Base-by-base conservation (phyloP, 2,797 vertebrate species). In the Hozukius guyotensis region DNA sequence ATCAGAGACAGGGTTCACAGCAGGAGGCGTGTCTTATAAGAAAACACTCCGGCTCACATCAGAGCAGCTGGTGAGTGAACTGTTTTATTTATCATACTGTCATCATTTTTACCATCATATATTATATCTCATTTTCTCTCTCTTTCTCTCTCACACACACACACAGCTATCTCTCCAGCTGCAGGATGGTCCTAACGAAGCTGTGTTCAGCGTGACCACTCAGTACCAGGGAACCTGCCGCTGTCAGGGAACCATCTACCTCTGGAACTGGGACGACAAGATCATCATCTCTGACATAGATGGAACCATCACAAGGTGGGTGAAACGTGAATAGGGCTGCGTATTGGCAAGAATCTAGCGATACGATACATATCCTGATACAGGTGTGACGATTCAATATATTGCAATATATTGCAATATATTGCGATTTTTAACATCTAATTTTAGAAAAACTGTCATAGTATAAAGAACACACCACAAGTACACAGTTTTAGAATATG, bases 251-350 rank as follows among this genome's bases (percentile, higher is more conserved):
- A 99, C 97, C 85, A 99, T 99, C 92, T 99, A 99, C 93, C 91
- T 99, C 8, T 99, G 98, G 98, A 96, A 97, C 83, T 99, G 98
- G 98, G 97, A 99, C 6, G 98, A 99, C 89, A 99, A 97, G 87
- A 97, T 99, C 12, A 92, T 99, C 63, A 99, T 99, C 93, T 99
- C 98, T 1, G 98, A 99, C 91, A 99, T 99, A 4, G 98, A 99
- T 20, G 98, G 98, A 78, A 99, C 98, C 84, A 99, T 99, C 91
- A 99, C 98, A 62, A 97, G 98, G 98, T 97, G 32, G 22, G 78
- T 52, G 18, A 49, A 16, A 46, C 14, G 1, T 49, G 3, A 49
- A 20, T 49, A 49, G 18, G 46, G 46, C 16, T 49, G 46, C 8
- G 46, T 49, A 4, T 49, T 49, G 16, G 46, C 18, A 20, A 18